Conservation (phyloP, 2,888 invertebrate genomes). For the Melieria omissa region DNA sequence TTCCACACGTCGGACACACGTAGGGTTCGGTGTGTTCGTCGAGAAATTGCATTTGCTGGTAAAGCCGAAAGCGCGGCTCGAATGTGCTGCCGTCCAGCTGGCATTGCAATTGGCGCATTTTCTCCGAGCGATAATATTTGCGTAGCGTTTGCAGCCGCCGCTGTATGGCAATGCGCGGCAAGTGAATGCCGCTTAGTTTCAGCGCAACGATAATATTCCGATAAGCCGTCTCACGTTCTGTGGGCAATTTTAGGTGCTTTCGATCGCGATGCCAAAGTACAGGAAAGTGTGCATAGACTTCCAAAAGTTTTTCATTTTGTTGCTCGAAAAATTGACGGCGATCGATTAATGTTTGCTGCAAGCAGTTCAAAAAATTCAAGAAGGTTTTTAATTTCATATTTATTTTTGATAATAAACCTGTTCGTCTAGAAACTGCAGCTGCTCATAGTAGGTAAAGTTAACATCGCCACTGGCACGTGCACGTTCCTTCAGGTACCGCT, state of each 20-base stretch:
- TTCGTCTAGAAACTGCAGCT: constrained; percentile 52
- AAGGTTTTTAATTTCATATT: background rate
- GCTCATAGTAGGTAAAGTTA: constrained; percentile 54
- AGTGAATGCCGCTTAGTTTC: constrained; percentile 46
- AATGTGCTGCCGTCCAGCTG: constrained; percentile 50
- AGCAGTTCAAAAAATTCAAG: background rate
- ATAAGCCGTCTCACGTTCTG: constrained; percentile 50
- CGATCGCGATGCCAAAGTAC: constrained; percentile 54
- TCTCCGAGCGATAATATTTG: constrained; percentile 58
- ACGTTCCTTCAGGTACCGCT: constrained; percentile 55
- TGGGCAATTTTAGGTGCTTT: constrained; percentile 47
- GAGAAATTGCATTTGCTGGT: constrained; percentile 55
- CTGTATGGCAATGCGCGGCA: constrained; percentile 47
- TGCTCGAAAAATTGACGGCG: constrained; percentile 51
- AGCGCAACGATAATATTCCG: constrained; percentile 50
- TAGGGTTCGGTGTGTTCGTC: constrained; percentile 59
- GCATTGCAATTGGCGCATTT: constrained; percentile 54
- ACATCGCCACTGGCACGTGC: constrained; percentile 51
- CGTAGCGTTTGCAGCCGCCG: constrained; percentile 53
- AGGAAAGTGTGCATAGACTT: constrained; percentile 56
- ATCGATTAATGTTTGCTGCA: constrained; percentile 51
- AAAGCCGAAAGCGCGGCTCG: constrained; percentile 52
- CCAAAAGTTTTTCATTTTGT: constrained; percentile 54
- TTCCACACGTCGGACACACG: constrained; percentile 54
- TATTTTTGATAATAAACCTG: constrained; percentile 33